Conservation (phyloP, 2,888 invertebrate species). For the Lamellibrachia satsuma region DNA sequence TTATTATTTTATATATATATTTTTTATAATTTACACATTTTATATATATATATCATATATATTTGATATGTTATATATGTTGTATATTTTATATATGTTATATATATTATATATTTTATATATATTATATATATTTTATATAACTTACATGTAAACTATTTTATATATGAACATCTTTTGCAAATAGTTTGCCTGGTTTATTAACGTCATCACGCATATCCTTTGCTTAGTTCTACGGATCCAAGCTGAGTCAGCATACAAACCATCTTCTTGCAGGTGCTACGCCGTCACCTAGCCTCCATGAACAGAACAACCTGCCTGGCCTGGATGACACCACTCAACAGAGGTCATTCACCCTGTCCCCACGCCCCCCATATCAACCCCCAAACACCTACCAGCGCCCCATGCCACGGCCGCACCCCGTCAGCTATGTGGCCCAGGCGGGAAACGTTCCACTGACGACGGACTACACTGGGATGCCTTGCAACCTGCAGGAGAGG, state of each 20-base stretch:
- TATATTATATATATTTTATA: too few relatives aligned
- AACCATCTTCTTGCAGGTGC: slow-evolving; percentile 19
- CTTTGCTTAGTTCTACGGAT: not conserved
- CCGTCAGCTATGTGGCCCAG: slow-evolving; percentile 33
- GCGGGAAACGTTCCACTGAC: slow-evolving; percentile 30
- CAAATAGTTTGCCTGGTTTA: too few relatives aligned
- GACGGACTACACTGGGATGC: slow-evolving; percentile 38
- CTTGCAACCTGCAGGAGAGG: slow-evolving; percentile 41
- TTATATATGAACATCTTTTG: too few relatives aligned
- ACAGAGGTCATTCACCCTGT: slow-evolving; percentile 25
- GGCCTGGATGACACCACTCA: slow-evolving; percentile 24
- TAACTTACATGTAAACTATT: too few relatives aligned
- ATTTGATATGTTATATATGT: too few relatives aligned
- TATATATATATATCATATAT: too few relatives aligned
- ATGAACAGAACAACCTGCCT: not conserved
- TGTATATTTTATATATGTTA: too few relatives aligned
- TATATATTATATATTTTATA: too few relatives aligned
- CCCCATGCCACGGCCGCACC: slow-evolving; percentile 26
- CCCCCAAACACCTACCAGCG: slow-evolving; percentile 25
- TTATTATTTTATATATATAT: not conserved
- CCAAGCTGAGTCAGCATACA: not conserved
- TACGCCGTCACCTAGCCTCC: slow-evolving; percentile 24
- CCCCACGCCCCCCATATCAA: slow-evolving; percentile 26
- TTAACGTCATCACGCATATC: too few relatives aligned
- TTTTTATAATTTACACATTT: too few relatives aligned